Percentiles rank a stretch among this genome's conserved stretches.
These are phyloP conservation scores for Osmerus eperlanus DNA, from an alignment of 2,113 vertebrate genomes.

Conservation along the genomic window DNA sequence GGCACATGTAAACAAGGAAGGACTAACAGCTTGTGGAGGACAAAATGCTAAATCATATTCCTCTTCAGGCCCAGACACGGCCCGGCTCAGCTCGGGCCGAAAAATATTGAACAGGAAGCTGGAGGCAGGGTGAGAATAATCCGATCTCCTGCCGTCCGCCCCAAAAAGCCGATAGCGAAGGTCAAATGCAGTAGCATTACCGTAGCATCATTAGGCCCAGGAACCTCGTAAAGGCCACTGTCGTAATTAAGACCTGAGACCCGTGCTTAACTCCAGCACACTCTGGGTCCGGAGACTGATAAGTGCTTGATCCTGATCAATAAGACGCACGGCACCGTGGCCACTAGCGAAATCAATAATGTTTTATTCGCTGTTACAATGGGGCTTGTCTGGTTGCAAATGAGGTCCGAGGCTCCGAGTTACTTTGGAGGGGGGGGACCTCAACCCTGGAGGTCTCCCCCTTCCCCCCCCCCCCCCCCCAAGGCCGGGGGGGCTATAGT, in stretches of 20 bases:
- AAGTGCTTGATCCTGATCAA: constrained; percentile 77
- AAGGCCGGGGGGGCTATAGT: background rate
- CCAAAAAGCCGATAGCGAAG: constrained; percentile 33
- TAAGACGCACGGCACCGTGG: constrained; percentile 70
- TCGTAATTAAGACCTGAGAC: constrained; percentile 72
- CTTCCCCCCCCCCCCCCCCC: background rate
- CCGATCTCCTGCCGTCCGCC: background rate
- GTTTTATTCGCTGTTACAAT: constrained; percentile 80
- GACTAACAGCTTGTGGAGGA: background rate
- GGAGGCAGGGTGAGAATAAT: constrained; percentile 6
- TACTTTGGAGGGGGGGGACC: constrained; percentile 52
- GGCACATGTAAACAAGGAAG: background rate
- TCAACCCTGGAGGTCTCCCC: constrained; percentile 48
- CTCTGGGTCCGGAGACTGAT: constrained; percentile 72
- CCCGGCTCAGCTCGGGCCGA: background rate
- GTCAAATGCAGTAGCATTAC: constrained; percentile 58
- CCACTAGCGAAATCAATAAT: constrained; percentile 77
- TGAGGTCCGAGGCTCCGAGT: constrained; percentile 67
- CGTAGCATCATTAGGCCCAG: constrained; percentile 58
- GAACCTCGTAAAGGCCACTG: constrained; percentile 63
- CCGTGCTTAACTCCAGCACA: constrained; percentile 65
- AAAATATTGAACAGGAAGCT: constrained; percentile 25
- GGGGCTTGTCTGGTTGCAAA: constrained; percentile 74
- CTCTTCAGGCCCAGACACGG: background rate
- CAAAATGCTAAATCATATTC: background rate